These are phyloP conservation scores for Sebastes schlegelii DNA, from an alignment of 2,113 vertebrate species.

Conservation along the genomic window DNA sequence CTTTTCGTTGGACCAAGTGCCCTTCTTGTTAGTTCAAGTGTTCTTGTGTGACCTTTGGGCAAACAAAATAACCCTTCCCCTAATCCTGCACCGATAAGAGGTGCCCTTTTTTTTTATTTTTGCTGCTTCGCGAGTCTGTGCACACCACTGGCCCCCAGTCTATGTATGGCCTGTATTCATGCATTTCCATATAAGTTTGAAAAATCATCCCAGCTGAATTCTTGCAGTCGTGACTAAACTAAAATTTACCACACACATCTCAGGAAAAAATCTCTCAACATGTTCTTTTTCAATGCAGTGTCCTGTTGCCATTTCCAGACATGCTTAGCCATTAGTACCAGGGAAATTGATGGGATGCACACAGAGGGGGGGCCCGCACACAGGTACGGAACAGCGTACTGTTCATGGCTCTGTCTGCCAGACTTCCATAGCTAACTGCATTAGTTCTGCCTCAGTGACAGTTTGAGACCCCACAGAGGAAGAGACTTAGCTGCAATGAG, in stretches of 20 bases:
- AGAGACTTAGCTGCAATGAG: slow-evolving; percentile 56
- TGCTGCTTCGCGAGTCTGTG: background rate
- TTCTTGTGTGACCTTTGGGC: slow-evolving; percentile 12
- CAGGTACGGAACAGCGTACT: slow-evolving; percentile 48
- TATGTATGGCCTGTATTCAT: background rate
- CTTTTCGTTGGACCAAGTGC: background rate
- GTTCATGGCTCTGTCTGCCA: slow-evolving; percentile 58
- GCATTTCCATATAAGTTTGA: slow-evolving; percentile 1
- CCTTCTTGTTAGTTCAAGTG: slow-evolving; percentile 8
- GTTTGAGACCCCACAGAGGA: slow-evolving; percentile 67
- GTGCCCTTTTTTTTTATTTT: background rate
- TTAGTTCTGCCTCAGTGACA: slow-evolving; percentile 71
- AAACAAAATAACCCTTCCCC: background rate
- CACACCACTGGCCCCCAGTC: background rate
- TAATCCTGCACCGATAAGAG: background rate
- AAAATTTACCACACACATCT: slow-evolving; percentile 34
- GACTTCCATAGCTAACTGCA: slow-evolving; percentile 70
- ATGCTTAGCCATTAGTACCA: slow-evolving; percentile 53
- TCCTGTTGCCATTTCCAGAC: slow-evolving; percentile 61
- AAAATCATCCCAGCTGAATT: slow-evolving; percentile 25
- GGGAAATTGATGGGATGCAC: slow-evolving; percentile 53
- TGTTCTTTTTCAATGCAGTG: slow-evolving; percentile 38
- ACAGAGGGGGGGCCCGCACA: background rate
- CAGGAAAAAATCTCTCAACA: slow-evolving; percentile 28
- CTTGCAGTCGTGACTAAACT: slow-evolving; percentile 28